A percentile compares a stretch with the other conserved stretches of the same genome.
Evolutionary conservation across 2,797 vertebrate genomes (phyloP).

Genomic region (Myotis findleyi): DNA sequence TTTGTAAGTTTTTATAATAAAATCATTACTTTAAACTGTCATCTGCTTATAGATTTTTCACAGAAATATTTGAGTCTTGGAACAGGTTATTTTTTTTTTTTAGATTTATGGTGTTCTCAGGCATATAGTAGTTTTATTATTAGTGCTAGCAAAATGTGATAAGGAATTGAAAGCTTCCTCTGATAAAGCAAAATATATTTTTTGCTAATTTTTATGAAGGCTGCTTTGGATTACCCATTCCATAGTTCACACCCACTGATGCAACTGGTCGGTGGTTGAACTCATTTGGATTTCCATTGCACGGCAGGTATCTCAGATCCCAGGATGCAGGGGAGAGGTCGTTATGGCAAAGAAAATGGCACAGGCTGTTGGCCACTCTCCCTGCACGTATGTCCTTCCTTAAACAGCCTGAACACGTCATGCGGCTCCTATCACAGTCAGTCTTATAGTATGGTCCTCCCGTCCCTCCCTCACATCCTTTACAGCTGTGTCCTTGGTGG

Average conservation of each 20-base stretch:
- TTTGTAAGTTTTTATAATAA: neutral
- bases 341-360: neutral
- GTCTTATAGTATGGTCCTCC: rapidly evolving
- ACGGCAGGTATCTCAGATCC: neutral
- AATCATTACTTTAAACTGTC: neutral
- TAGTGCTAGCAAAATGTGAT: neutral
- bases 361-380: neutral
- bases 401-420: neutral
- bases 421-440: neutral
- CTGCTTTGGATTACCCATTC: neutral
- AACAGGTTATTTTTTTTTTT: neutral
- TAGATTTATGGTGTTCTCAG: neutral
- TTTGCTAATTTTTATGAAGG: neutral
- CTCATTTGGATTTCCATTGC: neutral
- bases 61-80: neutral
- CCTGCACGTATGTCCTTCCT: neutral
- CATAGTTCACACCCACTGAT: neutral
- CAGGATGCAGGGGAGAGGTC: neutral
- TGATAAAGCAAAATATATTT: neutral
- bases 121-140: neutral
- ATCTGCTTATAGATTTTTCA: neutral
- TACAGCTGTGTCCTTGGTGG: neutral
- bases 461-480: neutral
- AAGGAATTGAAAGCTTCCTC: neutral
- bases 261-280: neutral